Percentiles rank a stretch among this genome's conserved stretches.
Conservation (phyloP, 2,888 invertebrate genomes). For the Hanleya hanleyi region DNA sequence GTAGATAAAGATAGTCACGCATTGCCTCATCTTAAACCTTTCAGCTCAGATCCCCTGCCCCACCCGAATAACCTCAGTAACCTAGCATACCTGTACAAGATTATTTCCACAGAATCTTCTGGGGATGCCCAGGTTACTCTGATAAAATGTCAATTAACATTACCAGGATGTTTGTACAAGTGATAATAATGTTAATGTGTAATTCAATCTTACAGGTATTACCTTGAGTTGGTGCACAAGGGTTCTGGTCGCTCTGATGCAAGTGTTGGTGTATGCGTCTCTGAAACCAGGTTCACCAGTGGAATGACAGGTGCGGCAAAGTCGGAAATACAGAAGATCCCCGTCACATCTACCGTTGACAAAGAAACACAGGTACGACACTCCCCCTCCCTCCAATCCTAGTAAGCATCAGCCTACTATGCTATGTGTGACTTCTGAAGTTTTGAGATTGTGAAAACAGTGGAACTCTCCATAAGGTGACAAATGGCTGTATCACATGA, state of each 20-base stretch:
- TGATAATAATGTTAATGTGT: not conserved
- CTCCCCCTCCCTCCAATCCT: too few species aligned
- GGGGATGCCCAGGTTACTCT: not conserved
- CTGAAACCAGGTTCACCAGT: slow-evolving; percentile 42
- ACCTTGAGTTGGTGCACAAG: slow-evolving; percentile 47
- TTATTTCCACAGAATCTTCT: not conserved
- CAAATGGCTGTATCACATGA: not conserved
- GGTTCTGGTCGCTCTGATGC: slow-evolving; percentile 8
- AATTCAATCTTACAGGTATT: slow-evolving; percentile 36
- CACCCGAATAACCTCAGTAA: too few species aligned
- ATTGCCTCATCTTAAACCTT: too few species aligned
- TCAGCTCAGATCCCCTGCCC: too few species aligned
- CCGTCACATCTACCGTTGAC: slow-evolving; percentile 30
- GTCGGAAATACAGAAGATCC: slow-evolving; percentile 44
- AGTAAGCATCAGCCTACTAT: too few species aligned
- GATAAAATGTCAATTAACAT: too few species aligned
- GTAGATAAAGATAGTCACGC: too few species aligned
- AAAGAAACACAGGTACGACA: slow-evolving; percentile 16
- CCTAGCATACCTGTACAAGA: too few species aligned
- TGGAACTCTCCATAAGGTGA: not conserved
- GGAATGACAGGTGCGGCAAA: slow-evolving; percentile 39
- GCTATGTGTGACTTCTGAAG: too few species aligned
- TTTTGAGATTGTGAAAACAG: not conserved
- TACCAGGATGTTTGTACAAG: too few species aligned
- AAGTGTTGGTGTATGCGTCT: slow-evolving; percentile 40